Base-by-base conservation (phyloP, 2,888 invertebrate species). In the Himalopsyche japonica region DNA sequence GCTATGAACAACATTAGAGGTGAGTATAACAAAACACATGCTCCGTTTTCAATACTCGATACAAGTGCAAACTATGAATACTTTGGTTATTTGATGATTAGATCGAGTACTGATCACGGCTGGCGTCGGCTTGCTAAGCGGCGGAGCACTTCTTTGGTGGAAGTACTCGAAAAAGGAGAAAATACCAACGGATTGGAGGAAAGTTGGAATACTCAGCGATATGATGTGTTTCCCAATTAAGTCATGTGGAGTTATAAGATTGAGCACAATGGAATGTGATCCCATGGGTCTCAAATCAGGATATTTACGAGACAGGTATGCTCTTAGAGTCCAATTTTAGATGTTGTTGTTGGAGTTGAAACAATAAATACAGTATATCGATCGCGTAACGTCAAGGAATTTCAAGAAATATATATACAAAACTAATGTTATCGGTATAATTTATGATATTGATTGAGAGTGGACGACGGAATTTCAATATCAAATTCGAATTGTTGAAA, bases 161-260 rank as follows among this genome's bases (percentile, higher is more conserved):
- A 87, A 81, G 85, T 87, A 86, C 83, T 82, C 77, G 76, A 87
- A 64, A 82, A 87, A 79, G 82, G 85, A 85, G 83, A 83, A 76
- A 76, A 86, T 92, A 18, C 94, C 94, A 0, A 89, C 89, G 24
- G 89, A 91, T 86, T 94, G 94, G 94, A 91, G 90, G 57, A 91
- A 92, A 88, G 92, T 94, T 32, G 94, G 94, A 0, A 92, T 92
- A 82, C 89, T 94, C 5, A 92, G 91, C 87, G 91, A 92, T 76
- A 88, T 94, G 5, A 90, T 92, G 84, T 90, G 91, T 7, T 94
- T 93, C 87, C 94, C 94, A 0, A 90, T 94, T 18, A 94, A 94
- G 89, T 94, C 94, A 0, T 93, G 94, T 82, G 93, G 92, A 0
- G 89, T 92, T 0, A 88, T 94, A 32, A 88, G 91, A 2, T 85